Evolutionary conservation across 2,113 vertebrate genomes (phyloP).

Genomic region (Pterocles orientalis): DNA sequence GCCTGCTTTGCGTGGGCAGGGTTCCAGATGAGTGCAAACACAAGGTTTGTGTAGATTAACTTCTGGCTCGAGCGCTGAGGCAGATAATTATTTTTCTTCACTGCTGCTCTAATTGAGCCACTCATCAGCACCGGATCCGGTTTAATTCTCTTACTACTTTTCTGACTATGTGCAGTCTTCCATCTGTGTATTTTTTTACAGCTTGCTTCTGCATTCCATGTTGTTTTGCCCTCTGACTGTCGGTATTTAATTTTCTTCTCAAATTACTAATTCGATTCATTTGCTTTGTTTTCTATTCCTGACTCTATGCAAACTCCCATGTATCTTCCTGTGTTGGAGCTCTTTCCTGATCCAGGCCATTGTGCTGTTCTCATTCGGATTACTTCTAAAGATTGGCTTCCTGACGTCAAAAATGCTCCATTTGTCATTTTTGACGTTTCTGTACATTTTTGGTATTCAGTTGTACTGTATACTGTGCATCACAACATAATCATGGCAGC

Average conservation of each 20-base stretch:
- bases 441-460: background rate
- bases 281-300: background rate
- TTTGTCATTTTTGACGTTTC: background rate
- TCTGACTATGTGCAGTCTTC: background rate
- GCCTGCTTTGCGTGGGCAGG: background rate
- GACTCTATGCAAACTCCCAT: background rate
- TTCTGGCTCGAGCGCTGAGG: background rate
- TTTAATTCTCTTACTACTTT: background rate
- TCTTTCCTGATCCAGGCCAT: background rate
- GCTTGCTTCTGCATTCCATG: background rate
- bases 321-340: background rate
- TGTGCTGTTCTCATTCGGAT: background rate
- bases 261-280: background rate
- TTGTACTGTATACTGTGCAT: background rate
- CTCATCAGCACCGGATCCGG: background rate
- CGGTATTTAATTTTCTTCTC: background rate
- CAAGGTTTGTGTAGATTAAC: background rate
- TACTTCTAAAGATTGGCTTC: background rate
- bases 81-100: background rate
- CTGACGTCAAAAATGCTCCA: background rate
- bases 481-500: fast-evolving
- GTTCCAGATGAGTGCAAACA: background rate
- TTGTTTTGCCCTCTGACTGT: background rate
- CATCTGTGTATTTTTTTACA: background rate
- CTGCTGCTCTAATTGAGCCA: background rate